Base-by-base conservation (phyloP, 2,888 invertebrate species). In the Aspidiotus destructor region DNA sequence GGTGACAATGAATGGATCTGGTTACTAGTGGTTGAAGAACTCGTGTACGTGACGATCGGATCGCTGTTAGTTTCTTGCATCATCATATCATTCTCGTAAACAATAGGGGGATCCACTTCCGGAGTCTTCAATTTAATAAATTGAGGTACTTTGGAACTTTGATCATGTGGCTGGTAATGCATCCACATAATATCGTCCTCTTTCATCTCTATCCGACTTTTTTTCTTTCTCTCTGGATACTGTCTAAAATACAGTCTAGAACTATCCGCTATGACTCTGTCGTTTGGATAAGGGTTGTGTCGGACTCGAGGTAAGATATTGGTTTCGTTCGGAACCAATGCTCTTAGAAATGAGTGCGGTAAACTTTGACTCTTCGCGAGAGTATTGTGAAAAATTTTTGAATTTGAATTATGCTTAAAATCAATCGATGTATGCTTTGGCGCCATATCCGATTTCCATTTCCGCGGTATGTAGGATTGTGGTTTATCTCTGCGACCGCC, bases 121-220 rank as follows among this genome's bases (percentile, higher is more conserved):
- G 28, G 28, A 28, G 28, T 5, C 28, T 28, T 28, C 28, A 28
- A 3, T 28, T 28, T 28, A 28, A 28, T 28, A 28, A 28, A 28
- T 28, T 1, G 28, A 3, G 5, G 28, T 28, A 28, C 28, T 28
- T 28, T 28, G 28, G 2, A 3, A 28, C 28, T 28, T 28, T 28
- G 28, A 28, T 28, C 28, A 28, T 28, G 28, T 28, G 64, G 41
- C 6, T 55, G 54, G 42, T 64, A 64, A 16, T 64, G 64, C 64
- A 64, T 64, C 64, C 64, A 41, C 64, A 64, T 64, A 13, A 64
- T 55, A 55, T 64, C 64, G 64, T 64, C 55, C 52, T 64, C 64
- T 6, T 41, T 53, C 8, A 64, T 15, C 40, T 11, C 17, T 10
- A 55, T 17, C 16, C 10, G 9, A 10, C 16, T 16, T 55, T 55